Evolutionary conservation across 1,140 invertebrate genomes (phyloP), one percentile per base, ranked within the genome.

Genomic region (Drosophila arizonae): DNA sequence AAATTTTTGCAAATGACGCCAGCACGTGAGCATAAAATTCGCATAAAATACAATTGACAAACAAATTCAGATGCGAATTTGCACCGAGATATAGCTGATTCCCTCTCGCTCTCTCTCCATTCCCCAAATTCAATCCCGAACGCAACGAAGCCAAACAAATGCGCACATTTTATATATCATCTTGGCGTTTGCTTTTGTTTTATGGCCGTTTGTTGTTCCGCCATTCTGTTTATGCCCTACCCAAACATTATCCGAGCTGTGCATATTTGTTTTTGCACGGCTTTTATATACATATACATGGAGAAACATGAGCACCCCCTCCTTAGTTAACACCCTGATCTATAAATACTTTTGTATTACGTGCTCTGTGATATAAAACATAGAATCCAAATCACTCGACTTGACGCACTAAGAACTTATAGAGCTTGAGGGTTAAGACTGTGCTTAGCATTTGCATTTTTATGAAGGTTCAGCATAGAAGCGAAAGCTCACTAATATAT

Each of bases 1-100:
- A 41, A 60, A 56, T 64, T 52, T 30, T 65, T 39, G 63, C 46
- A 60, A 75, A 72, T 85, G 57, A 74, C 61, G 69, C 41, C 70
- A 78, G 41, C 82, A 86, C 82, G 82, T 87, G 82, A 87, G 82
- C 82, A 87, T 86, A 87, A 79, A 82, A 87, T 46, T 71, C 68
- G 30, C 65, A 85, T 85, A 85, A 85, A 77, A 64, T 36, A 1
- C 30, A 26, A 52, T 69, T 73, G 51, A 30, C 52, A 63, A 60
- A 45, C 2, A 13, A 6, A 50, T 24, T 28, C 4, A 10, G n/a
- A 54, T 66, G 28, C 62, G 24, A 17, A 58, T 26, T 46, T 55
- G 28, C n/a, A 57, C 51, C 30, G 10, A 21, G 30, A 50, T 56
- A 11, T 30, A 5, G 13, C 13, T n/a, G n/a, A 24, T 24, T 15